These are phyloP conservation scores for Galerucella calmariensis DNA, from an alignment of 2,888 invertebrate species.

Conservation along the genomic window DNA sequence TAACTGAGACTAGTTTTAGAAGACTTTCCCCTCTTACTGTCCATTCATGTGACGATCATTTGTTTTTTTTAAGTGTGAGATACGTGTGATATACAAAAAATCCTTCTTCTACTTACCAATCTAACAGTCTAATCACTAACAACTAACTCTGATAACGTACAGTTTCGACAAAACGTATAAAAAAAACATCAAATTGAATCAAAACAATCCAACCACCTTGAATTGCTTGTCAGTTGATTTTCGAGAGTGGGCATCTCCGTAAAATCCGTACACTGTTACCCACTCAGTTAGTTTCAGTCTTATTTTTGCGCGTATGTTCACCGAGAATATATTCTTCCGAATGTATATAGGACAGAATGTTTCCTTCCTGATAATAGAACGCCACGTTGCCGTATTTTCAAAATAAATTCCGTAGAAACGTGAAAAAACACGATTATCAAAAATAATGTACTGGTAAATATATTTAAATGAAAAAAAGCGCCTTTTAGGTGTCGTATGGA, in stretches of 20 bases:
- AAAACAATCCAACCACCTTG: constrained; percentile 31
- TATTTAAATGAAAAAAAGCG: too few species aligned
- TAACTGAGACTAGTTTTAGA: too few species aligned
- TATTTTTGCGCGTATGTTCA: constrained; percentile 40
- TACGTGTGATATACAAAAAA: too few species aligned
- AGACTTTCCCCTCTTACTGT: too few species aligned
- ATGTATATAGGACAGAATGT: constrained; percentile 14
- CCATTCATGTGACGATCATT: too few species aligned
- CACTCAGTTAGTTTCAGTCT: constrained; percentile 39
- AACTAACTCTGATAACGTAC: background rate
- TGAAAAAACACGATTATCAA: too few species aligned
- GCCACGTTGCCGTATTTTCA: constrained; percentile 3
- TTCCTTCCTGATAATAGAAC: constrained; percentile 42
- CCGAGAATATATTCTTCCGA: constrained; percentile 23
- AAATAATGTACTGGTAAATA: too few species aligned
- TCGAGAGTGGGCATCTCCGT: constrained; percentile 34
- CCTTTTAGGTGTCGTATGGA: too few species aligned
- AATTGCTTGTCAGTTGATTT: constrained; percentile 23
- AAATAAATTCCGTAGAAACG: background rate
- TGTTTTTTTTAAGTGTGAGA: too few species aligned
- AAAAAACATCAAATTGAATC: constrained; percentile 23
- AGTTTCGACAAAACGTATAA: background rate
- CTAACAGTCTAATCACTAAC: background rate
- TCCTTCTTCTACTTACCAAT: background rate
- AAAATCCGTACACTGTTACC: constrained; percentile 40